Evolutionary conservation across 1,140 invertebrate genomes (phyloP).

Genomic region (Drosophila ananassae): DNA sequence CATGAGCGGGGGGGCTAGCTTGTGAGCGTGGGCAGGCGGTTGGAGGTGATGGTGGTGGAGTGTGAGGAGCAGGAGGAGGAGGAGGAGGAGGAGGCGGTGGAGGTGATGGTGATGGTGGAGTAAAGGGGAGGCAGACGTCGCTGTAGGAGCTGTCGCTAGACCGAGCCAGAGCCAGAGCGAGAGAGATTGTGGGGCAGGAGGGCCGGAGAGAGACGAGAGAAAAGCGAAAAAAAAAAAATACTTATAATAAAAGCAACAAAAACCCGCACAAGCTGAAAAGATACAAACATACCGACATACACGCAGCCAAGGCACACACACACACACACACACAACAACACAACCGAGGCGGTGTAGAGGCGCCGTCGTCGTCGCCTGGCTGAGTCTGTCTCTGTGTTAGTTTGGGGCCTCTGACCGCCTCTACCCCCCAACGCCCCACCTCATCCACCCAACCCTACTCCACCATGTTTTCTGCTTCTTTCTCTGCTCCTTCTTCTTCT

Average conservation of each 20-base stretch:
- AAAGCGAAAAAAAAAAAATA: constrained; percentile 75
- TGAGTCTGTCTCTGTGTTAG: constrained; percentile 51
- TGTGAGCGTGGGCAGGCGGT: constrained; percentile 10
- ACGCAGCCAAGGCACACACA: constrained; percentile 22
- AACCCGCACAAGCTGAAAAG: constrained; percentile 76
- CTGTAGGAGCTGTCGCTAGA: constrained; percentile 13
- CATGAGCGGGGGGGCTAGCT: not conserved
- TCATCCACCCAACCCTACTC: not conserved
- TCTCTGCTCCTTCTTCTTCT: constrained; percentile 3
- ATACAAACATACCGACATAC: constrained; percentile 58
- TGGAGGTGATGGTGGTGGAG: constrained; percentile 16
- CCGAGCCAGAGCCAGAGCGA: constrained; percentile 21
- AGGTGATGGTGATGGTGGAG: not conserved
- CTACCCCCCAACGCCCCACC: constrained; percentile 25
- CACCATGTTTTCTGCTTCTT: constrained; percentile 10
- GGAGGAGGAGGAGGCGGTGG: not conserved
- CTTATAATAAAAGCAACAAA: constrained; percentile 77
- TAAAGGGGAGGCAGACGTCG: constrained; percentile 8
- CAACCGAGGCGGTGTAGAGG: constrained; percentile 9
- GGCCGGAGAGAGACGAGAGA: constrained; percentile 18
- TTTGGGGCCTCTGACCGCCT: constrained; percentile 62
- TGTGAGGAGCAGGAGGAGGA: constrained; percentile 3
- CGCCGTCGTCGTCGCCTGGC: constrained; percentile 41
- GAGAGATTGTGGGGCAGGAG: constrained; percentile 35
- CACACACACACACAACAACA: not conserved